Percentiles rank a stretch among this genome's conserved stretches.
Conservation (phyloP, 2,113 vertebrate species). For the Nothobranchius kuhntae region DNA sequence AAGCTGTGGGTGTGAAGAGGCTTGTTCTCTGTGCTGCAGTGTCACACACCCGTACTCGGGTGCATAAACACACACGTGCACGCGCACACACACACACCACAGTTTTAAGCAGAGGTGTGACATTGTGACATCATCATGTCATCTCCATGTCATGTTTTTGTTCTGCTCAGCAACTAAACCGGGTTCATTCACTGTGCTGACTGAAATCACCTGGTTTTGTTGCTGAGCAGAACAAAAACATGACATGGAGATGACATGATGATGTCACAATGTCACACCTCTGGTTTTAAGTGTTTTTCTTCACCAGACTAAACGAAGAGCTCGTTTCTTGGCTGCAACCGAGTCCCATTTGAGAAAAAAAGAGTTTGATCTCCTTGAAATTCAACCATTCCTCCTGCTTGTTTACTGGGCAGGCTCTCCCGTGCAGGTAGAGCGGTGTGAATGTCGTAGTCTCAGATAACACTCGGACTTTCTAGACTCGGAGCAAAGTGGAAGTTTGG, state of each 20-base stretch:
- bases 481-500: not conserved
- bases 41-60: slow-evolving; percentile 17
- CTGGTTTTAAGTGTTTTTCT: slow-evolving; percentile 24
- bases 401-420: slow-evolving; percentile 32
- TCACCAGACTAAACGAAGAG: slow-evolving; percentile 31
- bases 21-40: slow-evolving; percentile 37
- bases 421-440: slow-evolving; percentile 32
- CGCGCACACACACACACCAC: not conserved
- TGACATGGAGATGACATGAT: too few species aligned
- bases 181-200: too few species aligned
- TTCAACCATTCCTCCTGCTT: slow-evolving; percentile 26
- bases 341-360: slow-evolving; percentile 32
- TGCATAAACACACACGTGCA: slow-evolving; percentile 3
- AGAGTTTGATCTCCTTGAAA: slow-evolving; percentile 41
- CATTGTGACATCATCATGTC: too few species aligned
- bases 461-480: too few species aligned
- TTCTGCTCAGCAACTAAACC: too few species aligned
- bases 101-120: not conserved
- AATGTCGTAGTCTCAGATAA: slow-evolving; percentile 9
- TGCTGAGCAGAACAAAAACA: too few species aligned
- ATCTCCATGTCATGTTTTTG: too few species aligned
- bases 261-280: too few species aligned
- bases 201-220: too few species aligned
- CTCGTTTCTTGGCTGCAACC: slow-evolving; percentile 39
- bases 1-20: slow-evolving; percentile 60